Evolutionary conservation across 2,113 vertebrate genomes (phyloP).

Genomic region (Psittacula cyanocephala): DNA sequence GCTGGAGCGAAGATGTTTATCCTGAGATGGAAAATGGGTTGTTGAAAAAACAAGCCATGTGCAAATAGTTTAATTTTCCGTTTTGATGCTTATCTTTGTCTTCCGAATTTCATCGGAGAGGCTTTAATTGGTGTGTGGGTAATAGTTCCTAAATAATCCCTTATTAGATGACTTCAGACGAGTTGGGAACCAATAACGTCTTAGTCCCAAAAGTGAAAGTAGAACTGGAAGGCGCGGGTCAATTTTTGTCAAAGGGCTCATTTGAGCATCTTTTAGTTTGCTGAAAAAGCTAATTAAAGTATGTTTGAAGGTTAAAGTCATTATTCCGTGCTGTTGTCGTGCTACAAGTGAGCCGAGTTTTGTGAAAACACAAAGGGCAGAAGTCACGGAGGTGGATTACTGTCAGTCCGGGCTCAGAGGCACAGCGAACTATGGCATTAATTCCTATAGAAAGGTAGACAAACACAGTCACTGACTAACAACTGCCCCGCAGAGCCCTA

Average conservation of each 20-base stretch:
- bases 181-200: constrained; percentile 61
- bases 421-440: constrained; percentile 49
- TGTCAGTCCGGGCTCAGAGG: constrained; percentile 64
- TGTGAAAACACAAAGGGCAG: constrained; percentile 71
- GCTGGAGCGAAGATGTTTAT: constrained; percentile 33
- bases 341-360: constrained; percentile 71
- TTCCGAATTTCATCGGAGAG: constrained; percentile 60
- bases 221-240: constrained; percentile 46
- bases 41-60: constrained; percentile 54
- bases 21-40: constrained; percentile 56
- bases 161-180: constrained; percentile 62
- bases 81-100: constrained; percentile 61
- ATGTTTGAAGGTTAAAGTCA: constrained; percentile 73
- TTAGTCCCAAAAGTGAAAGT: constrained; percentile 55
- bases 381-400: constrained; percentile 74
- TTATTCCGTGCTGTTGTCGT: constrained; percentile 70
- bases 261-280: constrained; percentile 52
- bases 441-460: constrained; percentile 77
- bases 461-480: constrained; percentile 64
- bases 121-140: constrained; percentile 57
- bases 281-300: constrained; percentile 55
- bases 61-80: constrained; percentile 63
- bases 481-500: constrained; percentile 59
- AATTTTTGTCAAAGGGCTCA: constrained; percentile 48
- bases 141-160: constrained; percentile 59